Evolutionary conservation across 2,888 invertebrate genomes (phyloP).

Genomic region (Vandiemenella viatica): DNA sequence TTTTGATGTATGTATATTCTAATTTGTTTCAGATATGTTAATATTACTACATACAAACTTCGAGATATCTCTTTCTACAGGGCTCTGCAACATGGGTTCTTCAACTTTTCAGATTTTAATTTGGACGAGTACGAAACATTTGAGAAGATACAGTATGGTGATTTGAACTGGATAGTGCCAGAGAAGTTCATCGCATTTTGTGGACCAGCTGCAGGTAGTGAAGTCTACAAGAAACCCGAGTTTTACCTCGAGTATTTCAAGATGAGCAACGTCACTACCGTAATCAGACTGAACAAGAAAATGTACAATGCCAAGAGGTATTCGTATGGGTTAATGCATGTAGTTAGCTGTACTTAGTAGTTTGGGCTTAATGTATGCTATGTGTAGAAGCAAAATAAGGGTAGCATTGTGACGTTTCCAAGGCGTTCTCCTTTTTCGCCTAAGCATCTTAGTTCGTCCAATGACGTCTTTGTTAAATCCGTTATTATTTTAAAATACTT

Average conservation of each 20-base stretch:
- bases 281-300: constrained; percentile 71
- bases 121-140: constrained; percentile 67
- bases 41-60: no score
- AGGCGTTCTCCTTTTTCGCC: no score
- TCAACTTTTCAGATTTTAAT: constrained; percentile 71
- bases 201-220: constrained; percentile 54
- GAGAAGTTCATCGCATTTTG: constrained; percentile 72
- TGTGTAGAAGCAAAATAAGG: no score
- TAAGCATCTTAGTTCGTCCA: no score
- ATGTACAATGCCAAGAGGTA: constrained; percentile 49
- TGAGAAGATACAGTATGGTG: constrained; percentile 70
- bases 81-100: constrained; percentile 56
- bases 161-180: constrained; percentile 68
- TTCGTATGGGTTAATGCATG: no score
- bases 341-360: no score
- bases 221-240: constrained; percentile 47
- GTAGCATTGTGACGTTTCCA: no score
- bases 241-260: constrained; percentile 76
- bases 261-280: constrained; percentile 61
- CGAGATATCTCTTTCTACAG: no score
- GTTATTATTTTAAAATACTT: no score
- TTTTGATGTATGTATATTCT: neutral
- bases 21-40: constrained; percentile 2
- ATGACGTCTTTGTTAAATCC: no score
- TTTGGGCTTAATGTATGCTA: no score